Percentiles rank a stretch among this genome's conserved stretches.
phyloP scores from a whole-genome alignment of 1,140 invertebrate genomes.

The Dreissena polymorpha region DNA sequence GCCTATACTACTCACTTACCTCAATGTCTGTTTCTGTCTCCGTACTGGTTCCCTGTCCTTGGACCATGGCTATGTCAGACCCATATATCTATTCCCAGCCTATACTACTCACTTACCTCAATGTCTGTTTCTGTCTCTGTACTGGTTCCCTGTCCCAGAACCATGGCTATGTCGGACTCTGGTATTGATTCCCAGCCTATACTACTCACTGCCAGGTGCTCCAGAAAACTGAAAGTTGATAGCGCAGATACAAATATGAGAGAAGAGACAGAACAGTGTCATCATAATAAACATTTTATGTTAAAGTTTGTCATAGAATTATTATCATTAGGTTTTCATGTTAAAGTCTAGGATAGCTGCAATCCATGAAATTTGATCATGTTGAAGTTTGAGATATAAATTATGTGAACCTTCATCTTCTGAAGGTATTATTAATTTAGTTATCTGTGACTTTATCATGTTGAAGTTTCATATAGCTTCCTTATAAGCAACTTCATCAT shows the following conservation, averaged over 20 bases:
- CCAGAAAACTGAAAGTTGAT: slow-evolving; percentile 61
- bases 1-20: too few relatives aligned
- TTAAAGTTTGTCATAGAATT: too few relatives aligned
- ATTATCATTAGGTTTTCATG: neutral
- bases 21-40: slow-evolving; percentile 23
- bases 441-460: too few relatives aligned
- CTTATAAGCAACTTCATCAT: too few relatives aligned
- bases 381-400: neutral
- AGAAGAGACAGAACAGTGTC: neutral
- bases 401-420: neutral
- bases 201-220: slow-evolving; percentile 65
- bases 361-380: neutral
- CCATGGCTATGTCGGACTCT: neutral
- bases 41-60: slow-evolving; percentile 6
- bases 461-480: too few relatives aligned
- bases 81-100: neutral
- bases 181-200: slow-evolving; percentile 34
- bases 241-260: neutral
- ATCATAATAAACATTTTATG: neutral
- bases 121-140: slow-evolving; percentile 22
- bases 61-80: neutral
- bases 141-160: neutral
- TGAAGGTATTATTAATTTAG: too few relatives aligned
- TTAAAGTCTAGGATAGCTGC: neutral
- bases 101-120: slow-evolving; percentile 9